phyloP scores from a whole-genome alignment of 2,113 vertebrate genomes.

The Leucosticte australis region DNA sequence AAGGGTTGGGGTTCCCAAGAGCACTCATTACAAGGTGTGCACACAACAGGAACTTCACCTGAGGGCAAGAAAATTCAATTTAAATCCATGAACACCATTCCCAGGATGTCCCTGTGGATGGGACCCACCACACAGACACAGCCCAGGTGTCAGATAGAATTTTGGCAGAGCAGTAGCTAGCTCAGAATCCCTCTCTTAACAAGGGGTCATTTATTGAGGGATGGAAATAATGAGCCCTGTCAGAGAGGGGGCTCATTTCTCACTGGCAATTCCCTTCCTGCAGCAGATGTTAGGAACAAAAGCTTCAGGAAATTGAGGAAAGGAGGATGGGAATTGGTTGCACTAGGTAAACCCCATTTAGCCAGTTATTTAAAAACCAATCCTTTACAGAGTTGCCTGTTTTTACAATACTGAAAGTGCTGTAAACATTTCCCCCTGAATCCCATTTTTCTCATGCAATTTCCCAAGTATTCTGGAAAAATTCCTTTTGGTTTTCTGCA shows the following conservation, averaged over 20 bases:
- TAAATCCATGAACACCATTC: not conserved
- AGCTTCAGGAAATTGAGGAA: not conserved
- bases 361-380: not conserved
- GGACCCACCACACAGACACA: not conserved
- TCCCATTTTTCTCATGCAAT: not conserved
- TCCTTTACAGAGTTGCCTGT: not conserved
- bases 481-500: not conserved
- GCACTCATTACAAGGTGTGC: accelerated
- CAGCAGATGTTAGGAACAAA: not conserved
- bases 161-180: not conserved
- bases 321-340: not conserved
- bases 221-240: not conserved
- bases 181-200: not conserved
- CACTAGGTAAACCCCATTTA: not conserved
- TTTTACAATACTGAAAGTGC: not conserved
- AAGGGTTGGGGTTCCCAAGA: not conserved
- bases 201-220: not conserved
- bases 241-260: not conserved
- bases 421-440: not conserved
- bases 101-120: not conserved
- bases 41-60: not conserved
- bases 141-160: not conserved
- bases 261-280: not conserved
- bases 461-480: not conserved
- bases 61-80: not conserved